phyloP scores from a whole-genome alignment of 2,797 vertebrate genomes.

The Sphenopsis melanotis region DNA sequence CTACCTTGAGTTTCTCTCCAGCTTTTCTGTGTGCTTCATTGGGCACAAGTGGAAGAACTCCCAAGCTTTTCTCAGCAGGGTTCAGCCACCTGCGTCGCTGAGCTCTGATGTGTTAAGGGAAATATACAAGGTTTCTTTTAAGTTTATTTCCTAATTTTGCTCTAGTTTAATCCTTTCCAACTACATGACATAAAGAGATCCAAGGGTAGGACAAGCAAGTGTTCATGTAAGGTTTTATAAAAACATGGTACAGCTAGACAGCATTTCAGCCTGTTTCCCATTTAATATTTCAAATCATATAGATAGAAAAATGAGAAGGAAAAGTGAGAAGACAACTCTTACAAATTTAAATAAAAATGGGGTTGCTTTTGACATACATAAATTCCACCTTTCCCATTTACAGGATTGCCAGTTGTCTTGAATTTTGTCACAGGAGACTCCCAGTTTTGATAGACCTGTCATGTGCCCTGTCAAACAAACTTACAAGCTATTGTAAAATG shows the following conservation, averaged over 20 bases:
- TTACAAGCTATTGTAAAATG: neutral
- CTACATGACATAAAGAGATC: neutral
- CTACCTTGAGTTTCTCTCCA: neutral
- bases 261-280: neutral
- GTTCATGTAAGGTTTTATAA: neutral
- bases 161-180: neutral
- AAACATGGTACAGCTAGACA: neutral
- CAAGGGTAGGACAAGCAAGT: neutral
- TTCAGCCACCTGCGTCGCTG: neutral
- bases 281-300: neutral
- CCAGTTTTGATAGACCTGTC: conserved; percentile 57
- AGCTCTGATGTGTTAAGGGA: neutral
- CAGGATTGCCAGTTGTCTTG: conserved; percentile 23
- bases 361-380: neutral
- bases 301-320: neutral
- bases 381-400: neutral
- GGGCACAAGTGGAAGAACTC: neutral
- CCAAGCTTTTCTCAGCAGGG: neutral
- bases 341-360: conserved; percentile 2
- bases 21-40: neutral
- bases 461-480: conserved; percentile 42
- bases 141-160: neutral
- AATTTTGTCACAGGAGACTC: conserved; percentile 28
- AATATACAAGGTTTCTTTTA: neutral
- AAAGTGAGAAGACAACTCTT: neutral